Evolutionary conservation across 2,888 invertebrate species (phyloP).

Genomic region (Camponotus fellah): DNA sequence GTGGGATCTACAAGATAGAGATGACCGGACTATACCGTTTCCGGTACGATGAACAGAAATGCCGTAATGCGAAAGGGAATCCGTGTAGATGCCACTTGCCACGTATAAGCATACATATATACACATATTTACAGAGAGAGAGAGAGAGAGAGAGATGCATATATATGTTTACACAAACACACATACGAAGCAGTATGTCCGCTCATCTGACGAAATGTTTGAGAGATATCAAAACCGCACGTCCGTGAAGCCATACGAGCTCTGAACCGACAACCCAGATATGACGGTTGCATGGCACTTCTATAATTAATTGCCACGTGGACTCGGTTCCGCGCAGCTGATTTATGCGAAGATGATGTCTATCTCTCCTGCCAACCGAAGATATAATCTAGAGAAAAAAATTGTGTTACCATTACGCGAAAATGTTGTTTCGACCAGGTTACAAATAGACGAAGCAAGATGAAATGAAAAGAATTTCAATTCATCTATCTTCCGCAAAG

Average conservation of each 20-base stretch:
- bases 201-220: conserved; percentile 43
- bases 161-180: neutral
- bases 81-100: conserved; percentile 60
- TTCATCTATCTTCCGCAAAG: conserved; percentile 5
- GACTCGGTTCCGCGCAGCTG: conserved; percentile 34
- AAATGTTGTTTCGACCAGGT: neutral
- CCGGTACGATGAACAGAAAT: conserved; percentile 61
- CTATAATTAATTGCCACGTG: conserved; percentile 47
- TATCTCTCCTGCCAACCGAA: conserved; percentile 4
- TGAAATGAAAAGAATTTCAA: conserved; percentile 10
- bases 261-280: conserved; percentile 46
- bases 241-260: conserved; percentile 14
- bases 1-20: conserved; percentile 19
- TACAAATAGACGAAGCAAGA: neutral
- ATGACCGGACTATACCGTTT: conserved; percentile 52
- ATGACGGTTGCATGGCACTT: conserved; percentile 52
- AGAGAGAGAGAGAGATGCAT: neutral
- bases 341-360: conserved; percentile 41
- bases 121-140: neutral
- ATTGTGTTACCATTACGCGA: conserved; percentile 12
- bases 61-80: conserved; percentile 63
- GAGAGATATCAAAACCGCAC: conserved; percentile 54
- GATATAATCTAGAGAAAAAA: conserved; percentile 36
- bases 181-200: neutral
- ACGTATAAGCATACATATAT: neutral